Base-by-base conservation (phyloP, 1,140 invertebrate species). In the Telenomus remus region DNA sequence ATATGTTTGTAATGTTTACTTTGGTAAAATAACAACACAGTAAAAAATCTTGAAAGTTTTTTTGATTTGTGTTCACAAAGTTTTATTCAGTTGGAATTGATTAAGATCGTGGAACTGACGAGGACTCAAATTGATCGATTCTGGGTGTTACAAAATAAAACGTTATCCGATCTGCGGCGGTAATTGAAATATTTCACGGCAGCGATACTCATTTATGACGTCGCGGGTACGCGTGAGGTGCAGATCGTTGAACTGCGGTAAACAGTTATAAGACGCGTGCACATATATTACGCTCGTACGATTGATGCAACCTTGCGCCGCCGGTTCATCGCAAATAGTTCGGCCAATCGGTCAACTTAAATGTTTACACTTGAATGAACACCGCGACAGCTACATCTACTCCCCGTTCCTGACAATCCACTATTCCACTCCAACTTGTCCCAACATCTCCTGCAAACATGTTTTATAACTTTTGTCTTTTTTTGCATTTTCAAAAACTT, bases 201-300 rank as follows among this genome's bases (percentile, higher is more conserved):
- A 39, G 33, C 14, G 46, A 49, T 49, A 59, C 47, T 65, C 61
- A 69, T 73, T 73, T 70, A 54, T 49, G 65, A 73, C 34, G 75
- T 65, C 39, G 75, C 65, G 65, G 27, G 13, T 57, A 63, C 49
- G 60, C 48, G 49, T 61, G 46, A 78, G 53, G 53, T 48, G 59
- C 35, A 73, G 75, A 77, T 68, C 69, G 69, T 72, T 77, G 75
- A 77, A 77, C 75, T 69, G 75, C 59, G 47, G 63, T 69, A 72
- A 72, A 77, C 75, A 77, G 75, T 77, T 77, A 77, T 71, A 66
- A 71, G 56, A 65, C 49, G 57, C 63, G 48, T 66, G 69, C 65
- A 65, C 76, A 57, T 69, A 59, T 68, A 73, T 78, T 78, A 78
- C 50, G 70, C 72, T 68, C 43, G 49, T 57, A 69, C 53, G 61